phyloP scores from a whole-genome alignment of 2,113 vertebrate genomes.

The Microcebus murinus region DNA sequence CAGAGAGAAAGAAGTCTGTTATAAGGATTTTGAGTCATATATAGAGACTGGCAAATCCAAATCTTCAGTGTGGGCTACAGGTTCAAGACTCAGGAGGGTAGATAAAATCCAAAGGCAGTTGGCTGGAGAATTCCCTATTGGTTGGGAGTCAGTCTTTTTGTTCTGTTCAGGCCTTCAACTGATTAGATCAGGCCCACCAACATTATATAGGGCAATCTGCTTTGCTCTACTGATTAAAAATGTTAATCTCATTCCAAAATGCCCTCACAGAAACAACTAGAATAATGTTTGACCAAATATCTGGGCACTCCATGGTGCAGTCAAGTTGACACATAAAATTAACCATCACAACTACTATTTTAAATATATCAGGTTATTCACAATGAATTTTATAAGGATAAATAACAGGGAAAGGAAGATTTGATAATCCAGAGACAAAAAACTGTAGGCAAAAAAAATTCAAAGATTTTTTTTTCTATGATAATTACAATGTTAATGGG shows the following conservation, averaged over 20 bases:
- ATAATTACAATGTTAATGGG: background rate
- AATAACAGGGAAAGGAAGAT: background rate
- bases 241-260: background rate
- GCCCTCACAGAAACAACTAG: too few relatives aligned
- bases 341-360: background rate
- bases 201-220: background rate
- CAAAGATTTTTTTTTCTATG: background rate
- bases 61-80: too few relatives aligned
- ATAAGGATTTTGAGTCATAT: too few relatives aligned
- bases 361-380: background rate
- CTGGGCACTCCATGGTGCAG: too few relatives aligned
- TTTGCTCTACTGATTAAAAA: conserved; percentile 7
- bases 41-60: too few relatives aligned
- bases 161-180: background rate
- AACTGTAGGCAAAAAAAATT: background rate
- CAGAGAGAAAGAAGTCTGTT: too few relatives aligned
- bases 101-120: too few relatives aligned
- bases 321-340: too few relatives aligned
- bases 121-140: background rate
- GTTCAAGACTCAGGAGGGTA: too few relatives aligned
- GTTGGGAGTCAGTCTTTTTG: background rate
- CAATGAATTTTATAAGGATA: background rate
- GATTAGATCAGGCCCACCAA: background rate
- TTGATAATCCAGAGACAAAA: background rate
- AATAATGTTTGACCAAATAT: too few relatives aligned